Evolutionary conservation across 2,888 invertebrate genomes (phyloP), one percentile per base, ranked within the genome.

Genomic region (Apocheima hispidaria): DNA sequence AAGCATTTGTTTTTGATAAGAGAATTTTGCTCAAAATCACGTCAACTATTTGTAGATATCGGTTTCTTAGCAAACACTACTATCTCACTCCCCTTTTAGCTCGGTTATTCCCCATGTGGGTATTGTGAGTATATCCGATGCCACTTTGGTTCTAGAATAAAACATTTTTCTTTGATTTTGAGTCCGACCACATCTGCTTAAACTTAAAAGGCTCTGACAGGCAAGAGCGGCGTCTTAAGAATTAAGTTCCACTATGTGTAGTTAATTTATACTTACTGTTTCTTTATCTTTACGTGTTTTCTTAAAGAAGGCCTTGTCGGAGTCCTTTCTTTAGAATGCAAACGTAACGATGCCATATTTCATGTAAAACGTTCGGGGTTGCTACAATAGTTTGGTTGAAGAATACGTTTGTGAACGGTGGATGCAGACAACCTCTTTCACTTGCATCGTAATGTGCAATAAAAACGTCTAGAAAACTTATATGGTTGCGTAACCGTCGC

Each of bases 391-490:
- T 21, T 49, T 16, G 16, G 36, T 41, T 21, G 35, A 16, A 38
- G 49, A 50, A 54, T 26, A 43, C 51, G 26, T 46, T 57, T 23
- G 51, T 43, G 10, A 30, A 28, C 38, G 55, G 21, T 18, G 35
- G 20, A 20, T 58, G 49, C 43, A 48, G 46, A 60, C 58, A 38
- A 12, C 23, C 56, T 60, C 43, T 58, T 63, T 59, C 58, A 62
- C 51, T 56, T 60, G 58, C 54, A 63, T 51, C 44, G 60, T 60
- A 62, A 63, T 61, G 63, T 60, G 54, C 63, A 55, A 68, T 70
- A 70, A 68, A 69, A 68, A 63, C 44, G 66, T 68, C 68, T 59
- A 33, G 64, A 55, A 54, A 59, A 61, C 58, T 52, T 59, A 57
- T 61, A 61, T 28, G 59, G 57, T 64, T 64, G 54, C 46, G 62